These are phyloP conservation scores for Zaprionus capensis DNA, from an alignment of 1,140 invertebrate species.

Conservation along the genomic window DNA sequence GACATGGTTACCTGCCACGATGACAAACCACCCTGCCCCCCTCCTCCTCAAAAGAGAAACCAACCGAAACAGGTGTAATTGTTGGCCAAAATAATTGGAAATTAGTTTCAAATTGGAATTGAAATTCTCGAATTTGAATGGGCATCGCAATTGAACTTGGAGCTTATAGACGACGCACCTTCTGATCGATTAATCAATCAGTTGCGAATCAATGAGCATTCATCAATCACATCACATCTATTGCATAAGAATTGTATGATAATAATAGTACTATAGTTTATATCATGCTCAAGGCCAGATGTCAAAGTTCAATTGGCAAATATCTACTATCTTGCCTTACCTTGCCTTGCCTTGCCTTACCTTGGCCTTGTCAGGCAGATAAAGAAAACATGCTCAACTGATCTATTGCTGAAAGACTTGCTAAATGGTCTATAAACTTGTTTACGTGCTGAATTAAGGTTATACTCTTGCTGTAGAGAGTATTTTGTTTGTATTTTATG, in stretches of 20 bases:
- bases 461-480: neutral
- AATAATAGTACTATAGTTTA: neutral
- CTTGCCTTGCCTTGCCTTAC: neutral
- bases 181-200: conserved; percentile 9
- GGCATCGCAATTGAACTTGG: neutral
- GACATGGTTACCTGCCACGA: conserved; percentile 55
- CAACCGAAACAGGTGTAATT: neutral
- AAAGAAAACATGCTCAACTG: neutral
- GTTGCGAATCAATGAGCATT: conserved; percentile 3
- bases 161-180: conserved; percentile 1
- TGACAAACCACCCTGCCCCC: neutral
- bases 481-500: too few species aligned
- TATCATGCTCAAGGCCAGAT: conserved; percentile 16
- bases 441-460: neutral
- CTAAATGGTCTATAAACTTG: neutral
- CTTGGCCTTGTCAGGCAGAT: neutral
- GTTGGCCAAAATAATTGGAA: conserved; percentile 2
- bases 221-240: neutral
- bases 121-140: neutral
- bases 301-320: conserved; percentile 33
- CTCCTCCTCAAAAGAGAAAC: neutral
- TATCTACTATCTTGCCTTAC: neutral
- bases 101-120: neutral
- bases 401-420: neutral
- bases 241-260: neutral